Evolutionary conservation across 2,113 vertebrate species (phyloP).

Genomic region (Phodopus roborovskii): DNA sequence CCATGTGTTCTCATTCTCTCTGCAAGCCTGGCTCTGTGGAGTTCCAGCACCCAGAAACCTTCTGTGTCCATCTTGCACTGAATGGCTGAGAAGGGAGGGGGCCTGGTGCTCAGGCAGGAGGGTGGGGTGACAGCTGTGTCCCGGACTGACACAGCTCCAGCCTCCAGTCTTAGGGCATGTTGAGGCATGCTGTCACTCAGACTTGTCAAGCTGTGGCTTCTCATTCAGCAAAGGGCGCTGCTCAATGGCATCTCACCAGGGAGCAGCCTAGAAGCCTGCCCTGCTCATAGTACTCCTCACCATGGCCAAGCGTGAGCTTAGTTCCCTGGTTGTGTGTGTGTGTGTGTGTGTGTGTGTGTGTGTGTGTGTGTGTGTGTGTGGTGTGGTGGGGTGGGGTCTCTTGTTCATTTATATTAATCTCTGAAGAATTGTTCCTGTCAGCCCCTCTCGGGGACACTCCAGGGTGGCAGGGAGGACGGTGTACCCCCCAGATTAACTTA

Average conservation of each 20-base stretch:
- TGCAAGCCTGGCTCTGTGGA: not conserved
- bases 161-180: not conserved
- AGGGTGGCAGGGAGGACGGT: fast-evolving
- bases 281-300: not conserved
- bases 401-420: not conserved
- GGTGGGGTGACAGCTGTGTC: not conserved
- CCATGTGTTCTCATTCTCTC: not conserved
- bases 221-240: not conserved
- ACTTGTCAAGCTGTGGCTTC: fast-evolving
- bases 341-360: too few species aligned
- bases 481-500: too few species aligned
- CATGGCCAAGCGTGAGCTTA: not conserved
- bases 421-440: not conserved
- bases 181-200: too few species aligned
- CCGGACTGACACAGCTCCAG: not conserved
- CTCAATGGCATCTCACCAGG: not conserved
- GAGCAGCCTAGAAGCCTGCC: fast-evolving
- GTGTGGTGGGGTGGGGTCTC: fast-evolving
- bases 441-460: not conserved
- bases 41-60: not conserved
- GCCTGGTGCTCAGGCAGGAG: not conserved
- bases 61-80: not conserved
- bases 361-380: too few species aligned
- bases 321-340: too few species aligned
- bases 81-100: not conserved